Percentiles rank a stretch among this genome's conserved stretches.
These are phyloP conservation scores for Pachycephus smyrnensis DNA, from an alignment of 2,888 invertebrate genomes.

Conservation along the genomic window DNA sequence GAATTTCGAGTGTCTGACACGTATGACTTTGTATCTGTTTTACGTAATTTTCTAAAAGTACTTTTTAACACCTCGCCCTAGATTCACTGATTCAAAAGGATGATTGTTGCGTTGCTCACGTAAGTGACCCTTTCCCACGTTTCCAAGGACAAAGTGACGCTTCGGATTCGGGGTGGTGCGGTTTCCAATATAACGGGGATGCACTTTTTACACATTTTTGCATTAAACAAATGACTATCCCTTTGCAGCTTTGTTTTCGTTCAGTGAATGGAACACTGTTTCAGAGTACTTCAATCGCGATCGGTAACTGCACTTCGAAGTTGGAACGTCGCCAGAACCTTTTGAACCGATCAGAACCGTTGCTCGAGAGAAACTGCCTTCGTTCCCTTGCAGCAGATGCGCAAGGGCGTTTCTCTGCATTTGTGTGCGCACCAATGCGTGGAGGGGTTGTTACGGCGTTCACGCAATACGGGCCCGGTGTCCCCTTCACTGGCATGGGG, in stretches of 20 bases:
- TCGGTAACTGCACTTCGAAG: not conserved
- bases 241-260: not conserved
- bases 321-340: not conserved
- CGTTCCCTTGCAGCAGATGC: slow-evolving; percentile 56
- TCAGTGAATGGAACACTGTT: not conserved
- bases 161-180: slow-evolving; percentile 28
- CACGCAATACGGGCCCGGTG: slow-evolving; percentile 58
- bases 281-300: not conserved
- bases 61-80: not conserved
- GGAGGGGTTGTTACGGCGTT: slow-evolving; percentile 59
- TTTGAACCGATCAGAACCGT: slow-evolving; percentile 45
- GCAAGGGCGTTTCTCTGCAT: slow-evolving; percentile 46
- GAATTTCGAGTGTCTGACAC: not conserved
- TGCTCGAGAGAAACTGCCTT: slow-evolving; percentile 51
- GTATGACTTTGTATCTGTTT: not conserved
- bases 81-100: slow-evolving; percentile 40
- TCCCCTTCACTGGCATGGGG: slow-evolving; percentile 13
- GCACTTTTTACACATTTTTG: slow-evolving; percentile 31
- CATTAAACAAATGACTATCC: not conserved
- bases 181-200: not conserved
- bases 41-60: not conserved
- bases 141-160: slow-evolving; percentile 51
- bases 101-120: slow-evolving; percentile 49
- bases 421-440: slow-evolving; percentile 25
- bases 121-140: slow-evolving; percentile 48